Evolutionary conservation across 2,113 vertebrate species (phyloP), one percentile per base, ranked within the genome.

Genomic region (Oncorhynchus masou): DNA sequence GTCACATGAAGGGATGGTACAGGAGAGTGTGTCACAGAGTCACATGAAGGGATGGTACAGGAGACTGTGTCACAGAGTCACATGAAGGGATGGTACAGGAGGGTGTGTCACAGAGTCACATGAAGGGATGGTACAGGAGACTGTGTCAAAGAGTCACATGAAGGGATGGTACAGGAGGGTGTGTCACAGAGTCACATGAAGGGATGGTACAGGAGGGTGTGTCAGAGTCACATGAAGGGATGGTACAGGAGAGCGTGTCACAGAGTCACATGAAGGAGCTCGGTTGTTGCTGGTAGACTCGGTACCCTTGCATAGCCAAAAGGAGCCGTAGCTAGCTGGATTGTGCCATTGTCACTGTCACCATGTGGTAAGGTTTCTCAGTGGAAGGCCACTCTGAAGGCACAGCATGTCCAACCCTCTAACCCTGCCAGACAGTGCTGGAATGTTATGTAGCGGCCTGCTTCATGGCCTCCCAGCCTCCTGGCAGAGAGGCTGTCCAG

Each of bases 281-380:
- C 4, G 51, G 51, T 54, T 19, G 51, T 19, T 19, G 51, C 5
- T 19, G 16, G 39, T 45, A 45, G 9, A 45, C 39, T 12, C 70
- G 74, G 54, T 80, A 83, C 79, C 80, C 74, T 83, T 89, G 87
- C 88, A 90, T 88, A 89, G 86, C 84, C 89, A 71, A 66, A 12
- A 73, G n/a, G 70, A 73, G 25, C 67, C 74, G 75, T 71, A 81
- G 79, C 85, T 71, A 81, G 78, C 86, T 75, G 84, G 81, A 75
- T 80, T 84, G 67, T 68, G 34, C 68, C 64, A 83, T 77, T 73
- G 81, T 83, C 51, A 54, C 79, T 83, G 70, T 34, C 69, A 66
- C 79, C 57, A 74, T 57, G 75, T 51, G 51, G 69, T 22, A 39
- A 34, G 20, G 81, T 71, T 83, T 83, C 72, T 80, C 60, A 20